phyloP scores from a whole-genome alignment of 1,140 invertebrate species.

The Schlechtendalia chinensis region DNA sequence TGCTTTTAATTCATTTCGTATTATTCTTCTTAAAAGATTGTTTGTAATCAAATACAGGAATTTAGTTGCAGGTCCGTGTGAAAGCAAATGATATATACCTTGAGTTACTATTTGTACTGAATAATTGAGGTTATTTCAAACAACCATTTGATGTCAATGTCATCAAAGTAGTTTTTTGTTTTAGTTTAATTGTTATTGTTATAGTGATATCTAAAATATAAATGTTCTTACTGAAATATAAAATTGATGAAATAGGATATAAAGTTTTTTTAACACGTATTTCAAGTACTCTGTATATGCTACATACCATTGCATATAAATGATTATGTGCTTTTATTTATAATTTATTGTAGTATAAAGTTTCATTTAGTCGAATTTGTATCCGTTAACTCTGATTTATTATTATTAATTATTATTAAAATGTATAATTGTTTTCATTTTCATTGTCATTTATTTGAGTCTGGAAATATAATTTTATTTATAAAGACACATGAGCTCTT shows the following conservation, averaged over 20 bases:
- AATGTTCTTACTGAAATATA: neutral
- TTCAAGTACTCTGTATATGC: neutral
- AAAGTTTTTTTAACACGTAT: neutral
- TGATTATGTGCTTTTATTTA: too few relatives aligned
- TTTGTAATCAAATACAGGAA: constrained; percentile 23
- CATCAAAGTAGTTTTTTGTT: constrained; percentile 6
- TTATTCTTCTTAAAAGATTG: constrained; percentile 21
- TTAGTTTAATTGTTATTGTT: neutral
- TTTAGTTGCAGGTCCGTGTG: neutral
- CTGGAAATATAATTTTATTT: too few relatives aligned
- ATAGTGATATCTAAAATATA: neutral
- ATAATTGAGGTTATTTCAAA: constrained; percentile 8
- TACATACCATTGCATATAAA: too few relatives aligned
- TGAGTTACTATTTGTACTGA: neutral
- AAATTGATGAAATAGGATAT: neutral
- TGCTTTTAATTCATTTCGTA: constrained; percentile 4
- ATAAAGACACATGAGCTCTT: too few relatives aligned
- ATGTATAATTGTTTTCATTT: too few relatives aligned
- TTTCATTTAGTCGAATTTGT: too few relatives aligned
- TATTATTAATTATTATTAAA: too few relatives aligned
- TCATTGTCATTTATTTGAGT: too few relatives aligned
- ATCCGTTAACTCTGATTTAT: too few relatives aligned
- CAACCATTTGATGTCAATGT: constrained; percentile 1
- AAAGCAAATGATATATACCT: constrained; percentile 17
- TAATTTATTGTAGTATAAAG: too few relatives aligned